Base-by-base conservation (phyloP, 2,797 vertebrate species). In the Siniperca obscura region DNA sequence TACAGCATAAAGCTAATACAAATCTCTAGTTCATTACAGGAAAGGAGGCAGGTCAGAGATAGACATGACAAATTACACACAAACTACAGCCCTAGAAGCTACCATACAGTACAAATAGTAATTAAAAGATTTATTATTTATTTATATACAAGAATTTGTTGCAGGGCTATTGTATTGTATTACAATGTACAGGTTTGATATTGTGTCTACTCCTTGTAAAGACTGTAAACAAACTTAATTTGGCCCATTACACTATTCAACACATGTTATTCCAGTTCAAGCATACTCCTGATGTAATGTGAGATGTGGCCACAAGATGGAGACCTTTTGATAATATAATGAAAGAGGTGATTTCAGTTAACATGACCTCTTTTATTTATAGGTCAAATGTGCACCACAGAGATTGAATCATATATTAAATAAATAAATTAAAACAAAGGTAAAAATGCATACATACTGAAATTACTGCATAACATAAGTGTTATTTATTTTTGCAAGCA, bases 231-330 rank as follows among this genome's bases (percentile, higher is more conserved):
- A 50, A 25, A 21, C 34, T 21, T 25, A 7, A 38, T 59, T 16
- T 25, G 13, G 0, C 60, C 25, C 5, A 22, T 66, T 13, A 8
- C 34, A 2, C 12, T 21, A 50, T 22, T 61, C 9, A 8, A 38
- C 11, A 19, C n/a, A 46, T 17, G 4, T 12, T 5, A 0, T 7
- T 52, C 5, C 59, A 34, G n/a, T 60, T 55, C 55, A 2, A 38
- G 4, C 16, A 21, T 9, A 11, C 21, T 40, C 4, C 16, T 30
- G 1, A 6, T 64, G 53, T 74, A 56, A 75, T 81, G 13, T 65
- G 6, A 38, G 55, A 75, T 56, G 14, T 82, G 61, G 25, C 86
- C 90, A 88, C 86, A 68, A 84, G 86, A 84, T 84, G 89, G 85
- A 65, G 84, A 68, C 61, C 8, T 75, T 60, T 46, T 78, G 19